Evolutionary conservation across 2,888 invertebrate genomes (phyloP), one percentile per base, ranked within the genome.

Genomic region (Spilarctia lutea): DNA sequence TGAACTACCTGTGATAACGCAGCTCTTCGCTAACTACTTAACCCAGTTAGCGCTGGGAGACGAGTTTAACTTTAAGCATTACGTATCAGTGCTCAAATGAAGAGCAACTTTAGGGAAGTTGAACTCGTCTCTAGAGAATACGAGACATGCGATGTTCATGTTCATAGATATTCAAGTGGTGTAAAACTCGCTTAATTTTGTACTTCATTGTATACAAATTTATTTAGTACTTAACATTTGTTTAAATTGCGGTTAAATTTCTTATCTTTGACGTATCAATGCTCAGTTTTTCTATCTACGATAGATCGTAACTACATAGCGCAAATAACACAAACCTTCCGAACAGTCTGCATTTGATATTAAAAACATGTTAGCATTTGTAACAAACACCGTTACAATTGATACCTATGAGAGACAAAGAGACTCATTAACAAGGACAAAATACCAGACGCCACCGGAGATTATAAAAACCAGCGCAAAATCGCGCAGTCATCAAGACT

Each of bases 391-490:
- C n/a, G 35, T 30, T 13, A 35, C 13, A 24, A 69, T 56, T 27
- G 24, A 56, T n/a, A 76, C 24, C 10, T 24, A 24, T 72, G 74
- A 84, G 75, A 82, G 70, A 75, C 79, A 71, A 75, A 84, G 75
- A 82, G 70, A 75, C 79, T 78, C 30, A 35, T 52, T 63, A 83
- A 85, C 78, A 83, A 79, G 83, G 78, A 81, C 79, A 83, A 83
- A 85, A 83, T 85, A 83, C 75, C 70, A 74, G 72, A 65, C 83
- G 76, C 77, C 79, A 83, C 67, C 73, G 48, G 72, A 73, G 73
- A 75, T 84, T 81, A 79, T 83, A 79, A 79, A 83, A 79, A 79
- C 73, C 76, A 73, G 73, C 68, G 70, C 24, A 30, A 68, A 77
- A 73, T 65, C 20, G 76, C 70, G 30, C n/a, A 71, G 75, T 76